Evolutionary conservation across 2,797 vertebrate species (phyloP).

Genomic region (Ceyx erithaca): DNA sequence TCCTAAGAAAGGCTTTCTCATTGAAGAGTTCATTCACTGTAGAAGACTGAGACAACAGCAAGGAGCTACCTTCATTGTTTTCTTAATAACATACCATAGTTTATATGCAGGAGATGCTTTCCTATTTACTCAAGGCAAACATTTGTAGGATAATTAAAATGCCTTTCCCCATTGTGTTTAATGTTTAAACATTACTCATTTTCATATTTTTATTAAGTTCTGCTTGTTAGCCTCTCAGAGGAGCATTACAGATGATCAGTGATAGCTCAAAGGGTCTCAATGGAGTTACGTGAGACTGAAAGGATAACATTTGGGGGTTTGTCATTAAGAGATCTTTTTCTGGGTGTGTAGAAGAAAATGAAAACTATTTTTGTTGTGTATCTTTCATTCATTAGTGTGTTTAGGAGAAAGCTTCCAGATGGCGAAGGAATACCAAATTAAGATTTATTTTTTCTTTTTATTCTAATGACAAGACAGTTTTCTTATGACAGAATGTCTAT

Average conservation of each 20-base stretch:
- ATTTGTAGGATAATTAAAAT: neutral
- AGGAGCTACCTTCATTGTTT: neutral
- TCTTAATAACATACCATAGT: neutral
- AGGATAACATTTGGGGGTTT: fast-evolving
- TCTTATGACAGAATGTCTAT: neutral
- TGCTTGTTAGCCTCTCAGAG: neutral
- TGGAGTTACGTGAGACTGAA: neutral
- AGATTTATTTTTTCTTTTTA: neutral
- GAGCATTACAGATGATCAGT: neutral
- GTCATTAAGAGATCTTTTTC: neutral
- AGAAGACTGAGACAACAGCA: neutral
- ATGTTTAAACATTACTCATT: neutral
- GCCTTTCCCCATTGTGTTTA: neutral
- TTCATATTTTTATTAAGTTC: neutral
- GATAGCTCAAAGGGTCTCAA: neutral
- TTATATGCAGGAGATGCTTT: neutral
- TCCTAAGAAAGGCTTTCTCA: neutral
- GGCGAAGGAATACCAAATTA: neutral
- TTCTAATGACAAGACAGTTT: neutral
- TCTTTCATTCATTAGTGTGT: neutral
- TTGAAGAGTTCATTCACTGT: fast-evolving
- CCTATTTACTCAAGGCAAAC: neutral
- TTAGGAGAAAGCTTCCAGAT: slow-evolving; percentile 16
- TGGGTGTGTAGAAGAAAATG: neutral
- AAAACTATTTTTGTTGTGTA: neutral